Evolutionary conservation across 37 sponge, comb jelly and placozoan species (phyloP), one percentile per base, ranked within the genome.

Genomic region (Geodia barretti): DNA sequence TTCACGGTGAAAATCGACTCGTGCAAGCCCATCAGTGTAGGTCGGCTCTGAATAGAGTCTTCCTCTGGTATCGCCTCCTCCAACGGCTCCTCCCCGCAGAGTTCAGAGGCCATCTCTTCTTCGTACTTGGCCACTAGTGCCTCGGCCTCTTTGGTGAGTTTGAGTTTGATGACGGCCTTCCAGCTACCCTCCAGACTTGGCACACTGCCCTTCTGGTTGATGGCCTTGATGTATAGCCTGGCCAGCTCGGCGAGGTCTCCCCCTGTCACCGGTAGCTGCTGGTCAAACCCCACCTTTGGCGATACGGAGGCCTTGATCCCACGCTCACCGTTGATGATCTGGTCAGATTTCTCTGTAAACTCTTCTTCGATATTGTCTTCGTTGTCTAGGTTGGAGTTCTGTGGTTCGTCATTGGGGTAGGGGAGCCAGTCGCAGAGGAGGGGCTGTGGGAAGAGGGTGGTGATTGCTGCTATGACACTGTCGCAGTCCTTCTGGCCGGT

Each of bases 391-490:
- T 47, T 47, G 54, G 11, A 47, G 54, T 47, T 47, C n/a, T n/a
- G n/a, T 39, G 30, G 54, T 4, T 67, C 60, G 7, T 14, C 54
- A 47, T 47, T 14, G 39, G 79, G 79, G 7, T 8, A 43, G 17
- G 66, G 79, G 25, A 79, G 66, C 33, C 3, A 35, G 5, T 43
- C 7, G 24, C 79, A 79, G 28, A 62, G 40, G 38, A 79, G 3
- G 3, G 79, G 33, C 14, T 47, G 54, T 14, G 79, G 79, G 36
- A 79, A 79, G 54, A 67, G 21, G 8, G 43, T 24, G 28, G 38
- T 31, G 5, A 79, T 39, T 1, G 79, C 79, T 4, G 8, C 3
- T 3, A 24, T 39, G 23, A 79, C 79, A 39, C 1, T 35, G 7
- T 67, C 60, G 54, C 54, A 17, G 14, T 23, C n/a, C 19, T 37